These are phyloP conservation scores for Pristionchus entomophagus DNA, from an alignment of 2,888 invertebrate genomes.

Conservation along the genomic window DNA sequence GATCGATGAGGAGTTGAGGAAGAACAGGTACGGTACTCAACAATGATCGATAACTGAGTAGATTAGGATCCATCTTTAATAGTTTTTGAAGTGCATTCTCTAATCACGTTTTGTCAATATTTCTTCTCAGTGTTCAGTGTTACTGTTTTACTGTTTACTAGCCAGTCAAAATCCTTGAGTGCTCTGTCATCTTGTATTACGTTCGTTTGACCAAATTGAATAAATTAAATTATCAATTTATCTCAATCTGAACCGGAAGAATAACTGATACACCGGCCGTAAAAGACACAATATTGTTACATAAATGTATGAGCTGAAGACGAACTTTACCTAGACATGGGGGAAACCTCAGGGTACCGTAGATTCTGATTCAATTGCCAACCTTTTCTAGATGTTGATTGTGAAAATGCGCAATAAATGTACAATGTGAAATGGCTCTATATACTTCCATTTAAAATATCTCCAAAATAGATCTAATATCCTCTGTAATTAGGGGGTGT, in stretches of 20 bases:
- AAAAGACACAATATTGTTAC: background rate
- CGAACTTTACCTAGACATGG: background rate
- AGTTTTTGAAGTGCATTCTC: too few species aligned
- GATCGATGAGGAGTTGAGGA: background rate
- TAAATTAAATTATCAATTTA: slow-evolving; percentile 8
- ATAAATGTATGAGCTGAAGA: background rate
- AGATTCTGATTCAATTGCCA: background rate
- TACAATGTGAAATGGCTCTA: background rate
- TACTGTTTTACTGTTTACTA: too few species aligned
- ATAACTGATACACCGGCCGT: background rate
- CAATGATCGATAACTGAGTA: background rate
- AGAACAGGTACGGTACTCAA: background rate
- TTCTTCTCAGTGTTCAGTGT: too few species aligned
- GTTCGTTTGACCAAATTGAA: too few species aligned
- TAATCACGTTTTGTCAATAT: too few species aligned
- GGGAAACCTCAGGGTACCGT: background rate
- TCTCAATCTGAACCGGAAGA: background rate
- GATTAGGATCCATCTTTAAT: too few species aligned
- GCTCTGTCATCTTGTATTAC: too few species aligned
- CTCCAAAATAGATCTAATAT: background rate
- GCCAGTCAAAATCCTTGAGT: too few species aligned
- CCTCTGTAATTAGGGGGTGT: background rate
- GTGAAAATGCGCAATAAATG: slow-evolving; percentile 14
- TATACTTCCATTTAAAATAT: background rate
- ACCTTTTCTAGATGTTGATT: background rate